Evolutionary conservation across 2,888 invertebrate genomes (phyloP).

Genomic region (Syrphus vitripennis): DNA sequence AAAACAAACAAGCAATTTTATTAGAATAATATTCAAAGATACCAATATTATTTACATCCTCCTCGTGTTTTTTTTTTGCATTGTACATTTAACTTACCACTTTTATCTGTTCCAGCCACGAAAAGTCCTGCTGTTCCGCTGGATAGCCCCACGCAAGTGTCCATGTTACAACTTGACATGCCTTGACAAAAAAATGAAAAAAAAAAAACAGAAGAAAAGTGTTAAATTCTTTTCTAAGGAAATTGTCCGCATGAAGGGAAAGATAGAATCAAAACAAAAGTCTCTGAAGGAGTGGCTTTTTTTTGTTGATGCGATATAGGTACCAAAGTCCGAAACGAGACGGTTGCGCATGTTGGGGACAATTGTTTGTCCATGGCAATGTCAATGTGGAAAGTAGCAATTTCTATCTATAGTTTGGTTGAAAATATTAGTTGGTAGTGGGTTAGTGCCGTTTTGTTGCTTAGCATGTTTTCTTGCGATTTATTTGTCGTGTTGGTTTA

Average conservation of each 20-base stretch:
- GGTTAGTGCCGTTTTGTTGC: conserved; percentile 62
- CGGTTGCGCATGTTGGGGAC: conserved; percentile 37
- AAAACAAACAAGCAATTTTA: conserved; percentile 7
- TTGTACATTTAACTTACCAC: conserved; percentile 76
- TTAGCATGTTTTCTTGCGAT: conserved; percentile 54
- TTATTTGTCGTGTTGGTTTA: conserved; percentile 65
- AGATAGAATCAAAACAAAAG: conserved; percentile 19
- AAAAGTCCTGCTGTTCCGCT: conserved; percentile 80
- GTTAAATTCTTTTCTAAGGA: conserved; percentile 22
- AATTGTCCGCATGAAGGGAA: neutral
- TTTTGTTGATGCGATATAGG: neutral
- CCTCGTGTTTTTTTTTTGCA: neutral
- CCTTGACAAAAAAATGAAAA: conserved; percentile 73
- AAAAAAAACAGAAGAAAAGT: conserved; percentile 52
- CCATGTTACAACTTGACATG: conserved; percentile 78
- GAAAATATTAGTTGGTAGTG: conserved; percentile 29
- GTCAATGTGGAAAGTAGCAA: neutral
- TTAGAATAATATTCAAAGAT: conserved; percentile 26
- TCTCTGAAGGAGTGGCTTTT: conserved; percentile 38
- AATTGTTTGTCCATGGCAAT: conserved; percentile 4
- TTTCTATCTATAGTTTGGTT: neutral
- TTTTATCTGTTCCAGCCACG: conserved; percentile 74
- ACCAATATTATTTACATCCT: neutral
- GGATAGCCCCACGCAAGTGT: conserved; percentile 81
- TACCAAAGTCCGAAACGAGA: neutral